phyloP scores from a whole-genome alignment of 2,888 invertebrate genomes.

The Oasisia sp. region DNA sequence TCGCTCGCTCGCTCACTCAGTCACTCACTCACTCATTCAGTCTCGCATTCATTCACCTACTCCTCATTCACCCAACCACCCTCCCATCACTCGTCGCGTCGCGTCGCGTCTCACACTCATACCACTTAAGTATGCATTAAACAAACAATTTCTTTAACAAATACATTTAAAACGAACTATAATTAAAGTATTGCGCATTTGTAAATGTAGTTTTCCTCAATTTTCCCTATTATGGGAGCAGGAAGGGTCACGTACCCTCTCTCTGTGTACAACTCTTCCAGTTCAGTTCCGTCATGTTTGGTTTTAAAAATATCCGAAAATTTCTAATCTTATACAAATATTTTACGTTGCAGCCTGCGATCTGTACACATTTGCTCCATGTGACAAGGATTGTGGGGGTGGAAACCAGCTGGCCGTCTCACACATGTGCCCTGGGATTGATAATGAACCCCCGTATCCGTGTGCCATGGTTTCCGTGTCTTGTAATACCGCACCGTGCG shows the following conservation, averaged over 20 bases:
- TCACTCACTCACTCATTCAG: no score
- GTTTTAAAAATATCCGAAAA: not conserved
- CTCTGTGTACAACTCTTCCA: no score
- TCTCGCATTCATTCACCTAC: no score
- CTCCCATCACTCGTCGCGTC: no score
- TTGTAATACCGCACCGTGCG: not conserved
- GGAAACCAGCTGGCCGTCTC: not conserved
- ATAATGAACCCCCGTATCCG: not conserved
- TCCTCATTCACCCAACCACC: no score
- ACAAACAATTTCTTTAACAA: not conserved
- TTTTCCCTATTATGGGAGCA: no score
- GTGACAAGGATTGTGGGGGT: not conserved
- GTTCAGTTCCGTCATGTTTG: not conserved
- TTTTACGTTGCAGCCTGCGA: not conserved
- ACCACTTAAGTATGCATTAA: not conserved
- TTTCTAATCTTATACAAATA: not conserved
- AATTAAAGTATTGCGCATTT: not conserved
- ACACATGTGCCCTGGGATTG: not conserved
- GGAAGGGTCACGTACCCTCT: no score
- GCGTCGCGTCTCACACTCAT: no score
- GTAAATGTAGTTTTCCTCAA: not conserved
- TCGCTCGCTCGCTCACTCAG: no score
- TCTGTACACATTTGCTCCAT: not conserved
- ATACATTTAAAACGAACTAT: not conserved
- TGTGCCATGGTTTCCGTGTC: not conserved